These are phyloP conservation scores for Hirundo rustica DNA, from an alignment of 2,797 vertebrate genomes.

Conservation along the genomic window DNA sequence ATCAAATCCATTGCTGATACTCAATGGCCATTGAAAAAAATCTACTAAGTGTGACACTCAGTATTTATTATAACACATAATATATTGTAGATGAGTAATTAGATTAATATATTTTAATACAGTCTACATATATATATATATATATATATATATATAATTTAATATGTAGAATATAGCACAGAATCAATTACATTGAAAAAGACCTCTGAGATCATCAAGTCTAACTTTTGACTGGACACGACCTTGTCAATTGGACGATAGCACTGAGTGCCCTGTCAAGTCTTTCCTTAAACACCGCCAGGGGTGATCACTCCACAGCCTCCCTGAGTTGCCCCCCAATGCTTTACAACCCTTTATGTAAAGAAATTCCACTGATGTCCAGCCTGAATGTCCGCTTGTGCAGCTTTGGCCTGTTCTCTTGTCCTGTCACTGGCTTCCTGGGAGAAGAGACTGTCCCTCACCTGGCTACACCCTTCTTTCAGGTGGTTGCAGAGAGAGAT, in stretches of 20 bases:
- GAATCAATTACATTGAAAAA: background rate
- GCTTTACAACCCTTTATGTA: background rate
- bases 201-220: background rate
- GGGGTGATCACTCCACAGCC: no score
- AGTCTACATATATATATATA: background rate
- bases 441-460: accelerated
- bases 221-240: background rate
- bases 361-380: background rate
- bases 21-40: background rate
- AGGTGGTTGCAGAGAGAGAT: background rate
- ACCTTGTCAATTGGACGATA: no score
- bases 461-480: no score
- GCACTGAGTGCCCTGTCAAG: accelerated
- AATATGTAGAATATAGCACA: background rate
- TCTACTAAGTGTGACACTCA: background rate
- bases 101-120: background rate
- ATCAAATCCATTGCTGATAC: background rate
- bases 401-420: background rate
- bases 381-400: background rate
- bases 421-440: accelerated
- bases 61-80: background rate
- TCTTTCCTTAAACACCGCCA: background rate
- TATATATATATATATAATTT: background rate
- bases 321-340: background rate
- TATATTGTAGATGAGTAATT: background rate